Base-by-base conservation (phyloP, 2,888 invertebrate genomes). In the Ophion costatus region DNA sequence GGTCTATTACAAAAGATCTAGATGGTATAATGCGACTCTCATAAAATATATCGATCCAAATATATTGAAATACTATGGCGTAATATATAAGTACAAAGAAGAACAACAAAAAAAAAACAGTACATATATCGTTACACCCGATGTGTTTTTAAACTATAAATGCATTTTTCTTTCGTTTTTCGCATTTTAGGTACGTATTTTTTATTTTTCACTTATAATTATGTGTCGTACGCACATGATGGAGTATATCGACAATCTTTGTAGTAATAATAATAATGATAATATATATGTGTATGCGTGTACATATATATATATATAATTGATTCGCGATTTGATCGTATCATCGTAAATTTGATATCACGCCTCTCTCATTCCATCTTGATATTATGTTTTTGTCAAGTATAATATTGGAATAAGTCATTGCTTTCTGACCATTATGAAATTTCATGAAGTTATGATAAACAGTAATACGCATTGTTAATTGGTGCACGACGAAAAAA, bases 391-490 rank as follows among this genome's bases (percentile, higher is more conserved):
- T 78, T 85, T 64, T 73, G n/a, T 38, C 33, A 75, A 83, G 79
- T 83, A 73, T 77, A 74, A 79, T 86, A 80, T 82, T 84, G 85
- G 84, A 84, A 85, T 80, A 69, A 57, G 64, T 78, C 51, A 71
- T 76, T 59, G 76, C 74, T 51, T 66, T 45, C 67, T 74, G 83
- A 78, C 87, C 88, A 93, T 93, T 93, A 93, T 93, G 93, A 93
- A 93, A 93, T 93, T 93, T 93, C 93, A 93, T 93, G 93, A 93
- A 93, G 90, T 93, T 89, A 87, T 88, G 86, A 89, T 90, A 89
- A 89, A 91, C 89, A 90, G 90, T 90, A 89, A 89, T 89, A 78
- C 61, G 77, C 77, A 80, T 51, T 51, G 11, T 63, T 66, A 76
- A 67, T 51, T 77, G 56, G 75, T 79, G 80, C 73, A 82, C 80